Conservation (phyloP, 2,888 invertebrate species). For the Melanostoma scalare region DNA sequence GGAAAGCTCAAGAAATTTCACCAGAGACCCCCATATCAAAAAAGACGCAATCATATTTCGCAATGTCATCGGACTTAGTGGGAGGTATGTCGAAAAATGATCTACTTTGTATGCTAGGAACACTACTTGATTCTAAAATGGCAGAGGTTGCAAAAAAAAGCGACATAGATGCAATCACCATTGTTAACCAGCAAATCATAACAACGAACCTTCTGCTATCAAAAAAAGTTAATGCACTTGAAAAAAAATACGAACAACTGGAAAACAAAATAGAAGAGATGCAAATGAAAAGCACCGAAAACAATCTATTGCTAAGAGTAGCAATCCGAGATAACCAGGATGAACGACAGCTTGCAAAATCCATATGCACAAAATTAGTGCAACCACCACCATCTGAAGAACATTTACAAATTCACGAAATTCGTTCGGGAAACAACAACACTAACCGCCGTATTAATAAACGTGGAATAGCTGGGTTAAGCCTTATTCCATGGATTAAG, state of each 20-base stretch:
- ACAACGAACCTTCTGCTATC: background rate
- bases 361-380: background rate
- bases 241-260: conserved; percentile 1
- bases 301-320: background rate
- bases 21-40: background rate
- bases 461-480: no score
- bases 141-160: conserved; percentile 7
- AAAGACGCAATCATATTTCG: background rate
- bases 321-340: background rate
- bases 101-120: background rate
- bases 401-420: background rate
- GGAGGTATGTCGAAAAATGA: background rate
- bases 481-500: no score
- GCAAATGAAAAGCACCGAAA: background rate
- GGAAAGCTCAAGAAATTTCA: background rate
- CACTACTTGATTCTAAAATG: background rate
- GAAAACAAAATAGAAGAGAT: background rate
- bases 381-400: background rate
- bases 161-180: background rate
- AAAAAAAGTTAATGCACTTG: background rate
- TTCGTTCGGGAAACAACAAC: background rate
- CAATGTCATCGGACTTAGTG: background rate
- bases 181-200: background rate
- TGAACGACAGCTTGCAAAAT: background rate
- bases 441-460: no score